These are phyloP conservation scores for Agelas oroides DNA, from an alignment of 37 sponge, comb jelly and placozoan species.

Conservation along the genomic window DNA sequence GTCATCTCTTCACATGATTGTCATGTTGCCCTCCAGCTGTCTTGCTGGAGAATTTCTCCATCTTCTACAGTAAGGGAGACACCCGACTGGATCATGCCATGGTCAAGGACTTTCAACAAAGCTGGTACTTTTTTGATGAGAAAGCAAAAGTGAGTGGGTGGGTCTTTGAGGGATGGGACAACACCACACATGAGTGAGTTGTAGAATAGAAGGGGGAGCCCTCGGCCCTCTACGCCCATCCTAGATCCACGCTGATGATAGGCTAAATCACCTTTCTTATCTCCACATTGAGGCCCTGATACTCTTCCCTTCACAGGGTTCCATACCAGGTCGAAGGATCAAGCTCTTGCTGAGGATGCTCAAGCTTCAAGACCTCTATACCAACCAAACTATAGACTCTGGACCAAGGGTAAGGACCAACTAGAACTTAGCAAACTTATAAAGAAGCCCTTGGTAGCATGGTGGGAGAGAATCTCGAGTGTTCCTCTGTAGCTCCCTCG, in stretches of 20 bases:
- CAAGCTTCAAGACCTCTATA: slow-evolving; percentile 22
- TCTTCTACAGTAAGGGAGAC: slow-evolving; percentile 79
- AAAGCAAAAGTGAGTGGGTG: slow-evolving; percentile 19
- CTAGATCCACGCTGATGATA: neutral
- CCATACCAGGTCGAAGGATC: slow-evolving; percentile 12
- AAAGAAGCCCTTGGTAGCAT: too few species aligned
- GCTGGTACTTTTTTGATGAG: slow-evolving; percentile 59
- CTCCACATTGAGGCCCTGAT: neutral
- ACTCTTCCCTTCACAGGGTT: slow-evolving; percentile 24
- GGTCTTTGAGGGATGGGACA: neutral
- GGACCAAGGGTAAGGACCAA: slow-evolving; percentile 20
- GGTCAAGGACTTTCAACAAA: slow-evolving; percentile 40
- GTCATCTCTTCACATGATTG: too few species aligned
- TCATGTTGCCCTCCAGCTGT: too few species aligned
- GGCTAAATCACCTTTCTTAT: neutral
- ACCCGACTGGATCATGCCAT: slow-evolving; percentile 35
- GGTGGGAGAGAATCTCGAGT: too few species aligned
- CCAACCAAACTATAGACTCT: slow-evolving; percentile 8
- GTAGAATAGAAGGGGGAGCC: too few species aligned
- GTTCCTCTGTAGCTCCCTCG: too few species aligned
- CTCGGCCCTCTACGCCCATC: too few species aligned
- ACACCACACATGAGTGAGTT: too few species aligned
- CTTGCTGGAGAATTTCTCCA: slow-evolving; percentile 75
- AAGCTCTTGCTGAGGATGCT: slow-evolving; percentile 50
- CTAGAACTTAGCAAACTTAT: too few species aligned